Evolutionary conservation across 1,140 invertebrate species (phyloP).

Genomic region (Ectropis grisescens): DNA sequence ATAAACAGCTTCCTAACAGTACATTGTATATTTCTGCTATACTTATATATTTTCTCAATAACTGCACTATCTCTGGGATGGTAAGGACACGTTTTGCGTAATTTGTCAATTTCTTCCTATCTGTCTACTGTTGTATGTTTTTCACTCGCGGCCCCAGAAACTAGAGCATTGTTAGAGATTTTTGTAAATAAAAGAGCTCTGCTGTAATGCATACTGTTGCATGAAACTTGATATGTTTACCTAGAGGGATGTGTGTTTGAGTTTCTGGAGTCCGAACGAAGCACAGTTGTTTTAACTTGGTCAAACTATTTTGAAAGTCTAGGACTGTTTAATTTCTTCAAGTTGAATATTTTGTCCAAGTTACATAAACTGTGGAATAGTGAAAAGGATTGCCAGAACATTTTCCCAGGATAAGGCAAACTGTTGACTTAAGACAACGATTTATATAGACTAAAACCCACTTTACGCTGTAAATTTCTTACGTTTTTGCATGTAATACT

Average conservation of each 20-base stretch:
- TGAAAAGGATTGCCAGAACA: conserved; percentile 19
- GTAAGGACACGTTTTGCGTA: conserved; percentile 45
- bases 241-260: conserved; percentile 6
- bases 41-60: conserved; percentile 34
- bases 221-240: conserved; percentile 2
- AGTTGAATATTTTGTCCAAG: conserved; percentile 2
- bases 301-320: conserved; percentile 4
- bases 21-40: conserved; percentile 30
- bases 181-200: conserved; percentile 5
- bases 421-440: too few relatives aligned
- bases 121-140: conserved; percentile 27
- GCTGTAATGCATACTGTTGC: conserved; percentile 2
- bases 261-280: conserved; percentile 27
- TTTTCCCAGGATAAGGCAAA: too few relatives aligned
- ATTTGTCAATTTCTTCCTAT: conserved; percentile 26
- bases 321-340: neutral
- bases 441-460: too few relatives aligned
- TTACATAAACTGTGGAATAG: conserved; percentile 17
- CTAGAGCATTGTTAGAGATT: conserved; percentile 2
- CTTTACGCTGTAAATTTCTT: too few relatives aligned
- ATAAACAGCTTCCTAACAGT: conserved; percentile 24
- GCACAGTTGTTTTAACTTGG: conserved; percentile 35
- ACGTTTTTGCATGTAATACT: too few relatives aligned
- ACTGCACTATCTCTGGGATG: conserved; percentile 46
- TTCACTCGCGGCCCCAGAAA: conserved; percentile 34